Percentiles rank a stretch among this genome's conserved stretches.
Evolutionary conservation across 2,888 invertebrate species (phyloP).

Genomic region (Himalopsyche anomala): DNA sequence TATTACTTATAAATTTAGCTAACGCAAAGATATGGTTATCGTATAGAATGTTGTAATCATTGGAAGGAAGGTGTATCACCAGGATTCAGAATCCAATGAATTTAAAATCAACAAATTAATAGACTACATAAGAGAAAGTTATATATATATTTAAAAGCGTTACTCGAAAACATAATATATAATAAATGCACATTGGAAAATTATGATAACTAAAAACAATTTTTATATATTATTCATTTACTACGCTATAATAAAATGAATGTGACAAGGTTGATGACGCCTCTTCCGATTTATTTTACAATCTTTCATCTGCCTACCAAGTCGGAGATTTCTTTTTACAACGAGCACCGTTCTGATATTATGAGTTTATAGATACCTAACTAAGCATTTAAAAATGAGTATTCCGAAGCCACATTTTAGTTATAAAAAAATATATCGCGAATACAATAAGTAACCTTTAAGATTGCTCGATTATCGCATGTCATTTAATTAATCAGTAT

Average conservation of each 20-base stretch:
- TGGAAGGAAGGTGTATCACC: neutral
- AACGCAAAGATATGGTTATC: too few relatives aligned
- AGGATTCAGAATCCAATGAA: neutral
- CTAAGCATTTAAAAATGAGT: too few relatives aligned
- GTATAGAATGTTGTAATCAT: neutral
- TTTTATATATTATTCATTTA: slow-evolving; percentile 4
- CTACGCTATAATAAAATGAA: neutral
- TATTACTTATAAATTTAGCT: too few relatives aligned
- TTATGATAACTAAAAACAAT: neutral
- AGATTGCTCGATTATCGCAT: too few relatives aligned
- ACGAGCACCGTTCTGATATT: too few relatives aligned
- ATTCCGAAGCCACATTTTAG: too few relatives aligned
- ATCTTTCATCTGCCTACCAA: too few relatives aligned
- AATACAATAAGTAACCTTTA: too few relatives aligned
- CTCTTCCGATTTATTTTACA: neutral
- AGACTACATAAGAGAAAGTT: neutral
- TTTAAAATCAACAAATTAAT: neutral
- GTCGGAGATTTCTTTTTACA: too few relatives aligned
- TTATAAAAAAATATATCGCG: too few relatives aligned
- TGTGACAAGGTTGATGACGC: neutral
- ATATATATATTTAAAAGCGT: neutral
- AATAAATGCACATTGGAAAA: slow-evolving; percentile 23
- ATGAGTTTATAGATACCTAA: too few relatives aligned
- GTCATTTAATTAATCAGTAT: too few relatives aligned
- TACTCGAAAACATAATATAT: neutral